Evolutionary conservation across 35 echinoderm and acorn worm species (phyloP).

Genomic region (Strongylocentrotus purpuratus): DNA sequence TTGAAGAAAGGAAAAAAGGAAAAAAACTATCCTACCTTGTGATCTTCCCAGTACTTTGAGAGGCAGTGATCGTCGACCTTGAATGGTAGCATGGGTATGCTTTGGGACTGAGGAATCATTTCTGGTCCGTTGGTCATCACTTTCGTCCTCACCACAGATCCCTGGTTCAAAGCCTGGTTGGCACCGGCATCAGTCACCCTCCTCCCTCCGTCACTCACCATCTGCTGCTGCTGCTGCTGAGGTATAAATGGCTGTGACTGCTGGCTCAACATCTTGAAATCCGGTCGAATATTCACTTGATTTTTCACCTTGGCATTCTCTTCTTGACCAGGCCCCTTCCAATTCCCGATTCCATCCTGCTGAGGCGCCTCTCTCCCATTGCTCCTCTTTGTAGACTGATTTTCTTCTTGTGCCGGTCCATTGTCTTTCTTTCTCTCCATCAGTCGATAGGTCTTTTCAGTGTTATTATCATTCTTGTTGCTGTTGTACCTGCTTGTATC

Average conservation of each 20-base stretch:
- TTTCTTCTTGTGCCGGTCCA: neutral
- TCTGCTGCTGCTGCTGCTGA: constrained; percentile 40
- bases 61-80: constrained; percentile 77
- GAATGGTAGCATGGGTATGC: neutral
- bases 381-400: constrained; percentile 20
- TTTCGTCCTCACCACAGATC: neutral
- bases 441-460: neutral
- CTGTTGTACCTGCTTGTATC: neutral
- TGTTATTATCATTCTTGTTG: constrained; percentile 34
- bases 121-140: neutral
- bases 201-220: constrained; percentile 15
- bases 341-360: constrained; percentile 34
- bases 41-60: constrained; percentile 95
- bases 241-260: constrained; percentile 27
- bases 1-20: too few relatives aligned
- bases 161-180: constrained; percentile 48
- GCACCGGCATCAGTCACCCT: neutral
- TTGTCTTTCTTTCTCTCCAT: constrained; percentile 31
- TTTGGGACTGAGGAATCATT: constrained; percentile 22
- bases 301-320: neutral
- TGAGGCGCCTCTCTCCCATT: neutral
- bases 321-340: constrained; percentile 43
- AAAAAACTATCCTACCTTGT: constrained; percentile 49
- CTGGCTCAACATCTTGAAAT: neutral
- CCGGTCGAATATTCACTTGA: neutral